Evolutionary conservation across 2,113 vertebrate genomes (phyloP), one percentile per base, ranked within the genome.

Genomic region (Chloebia gouldiae): DNA sequence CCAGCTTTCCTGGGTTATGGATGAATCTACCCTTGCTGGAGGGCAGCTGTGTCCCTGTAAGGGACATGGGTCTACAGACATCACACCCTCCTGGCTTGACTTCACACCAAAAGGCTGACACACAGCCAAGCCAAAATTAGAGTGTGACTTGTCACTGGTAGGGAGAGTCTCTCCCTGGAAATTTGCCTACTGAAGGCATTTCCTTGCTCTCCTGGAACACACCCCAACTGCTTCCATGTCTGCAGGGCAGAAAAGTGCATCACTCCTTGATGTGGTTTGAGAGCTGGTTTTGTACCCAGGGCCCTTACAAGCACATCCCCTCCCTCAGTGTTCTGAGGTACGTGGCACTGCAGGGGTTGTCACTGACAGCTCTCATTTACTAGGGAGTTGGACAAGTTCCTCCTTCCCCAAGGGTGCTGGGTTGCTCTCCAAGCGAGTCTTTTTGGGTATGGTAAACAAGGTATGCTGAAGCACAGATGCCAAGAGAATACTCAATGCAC

Each of bases 91-190:
- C 35, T 73, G 22, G 5, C n/a, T 53, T 30, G 6, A 2, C n/a
- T 37, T 76, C 39, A 42, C 40, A 19, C 25, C 63, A 53, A 59
- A 45, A 57, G 15, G 54, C 49, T 81, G 81, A 69, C 42, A 75
- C 30, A 42, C 0, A 0, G 25, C 39, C 63, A 39, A 15, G 11
- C 15, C 69, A 69, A 64, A 76, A 84, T 39, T 80, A 63, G 23
- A n/a, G 49, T 0, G 0, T 75, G 72, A 64, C 31, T 84, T 4
- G 2, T 17, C 31, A 24, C 19, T 3, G 13, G 21, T 14, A 53
- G 54, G 23, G 30, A 79, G 63, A 76, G 73, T 54, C 50, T 54
- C 1, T 17, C 24, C 50, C 65, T 50, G 40, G 21, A 76, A 35
- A 47, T 73, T 31, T 84, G 56, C 88, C 68, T 53, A 40, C 66